Evolutionary conservation across 2,113 vertebrate genomes (phyloP).

Genomic region (Sorex fumeus): DNA sequence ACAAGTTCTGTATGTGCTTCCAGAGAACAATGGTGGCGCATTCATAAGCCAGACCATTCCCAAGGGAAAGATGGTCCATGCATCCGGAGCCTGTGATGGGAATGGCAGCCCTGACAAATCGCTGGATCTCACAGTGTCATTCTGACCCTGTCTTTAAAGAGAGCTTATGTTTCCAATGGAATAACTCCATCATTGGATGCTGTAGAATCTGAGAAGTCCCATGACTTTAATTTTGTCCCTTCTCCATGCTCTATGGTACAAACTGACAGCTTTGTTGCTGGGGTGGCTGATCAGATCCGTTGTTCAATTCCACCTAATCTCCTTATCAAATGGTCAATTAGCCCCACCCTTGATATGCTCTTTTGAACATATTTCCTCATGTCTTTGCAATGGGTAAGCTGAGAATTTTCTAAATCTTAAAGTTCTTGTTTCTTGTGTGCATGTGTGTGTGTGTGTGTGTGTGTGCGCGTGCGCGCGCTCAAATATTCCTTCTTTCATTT

Average conservation of each 20-base stretch:
- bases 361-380: not conserved
- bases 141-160: not conserved
- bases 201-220: not conserved
- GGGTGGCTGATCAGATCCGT: not conserved
- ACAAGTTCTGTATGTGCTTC: not conserved
- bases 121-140: not conserved
- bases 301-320: not conserved
- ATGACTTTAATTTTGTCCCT: slow-evolving; percentile 21
- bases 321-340: slow-evolving; percentile 33
- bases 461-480: not conserved
- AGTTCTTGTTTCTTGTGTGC: not conserved
- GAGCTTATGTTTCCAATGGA: not conserved
- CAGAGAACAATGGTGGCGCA: not conserved
- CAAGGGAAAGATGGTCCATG: not conserved
- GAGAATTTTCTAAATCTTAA: slow-evolving; percentile 47
- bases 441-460: not conserved
- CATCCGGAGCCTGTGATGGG: not conserved
- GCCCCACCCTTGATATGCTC: not conserved
- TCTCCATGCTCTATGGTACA: slow-evolving; percentile 10
- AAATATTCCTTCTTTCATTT: slow-evolving; percentile 16
- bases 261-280: slow-evolving; percentile 9
- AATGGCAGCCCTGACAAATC: not conserved
- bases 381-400: slow-evolving; percentile 4
- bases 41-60: not conserved
- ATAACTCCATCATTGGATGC: not conserved